These are phyloP conservation scores for Heliconius ethilla DNA, from an alignment of 2,888 invertebrate species.

Conservation along the genomic window DNA sequence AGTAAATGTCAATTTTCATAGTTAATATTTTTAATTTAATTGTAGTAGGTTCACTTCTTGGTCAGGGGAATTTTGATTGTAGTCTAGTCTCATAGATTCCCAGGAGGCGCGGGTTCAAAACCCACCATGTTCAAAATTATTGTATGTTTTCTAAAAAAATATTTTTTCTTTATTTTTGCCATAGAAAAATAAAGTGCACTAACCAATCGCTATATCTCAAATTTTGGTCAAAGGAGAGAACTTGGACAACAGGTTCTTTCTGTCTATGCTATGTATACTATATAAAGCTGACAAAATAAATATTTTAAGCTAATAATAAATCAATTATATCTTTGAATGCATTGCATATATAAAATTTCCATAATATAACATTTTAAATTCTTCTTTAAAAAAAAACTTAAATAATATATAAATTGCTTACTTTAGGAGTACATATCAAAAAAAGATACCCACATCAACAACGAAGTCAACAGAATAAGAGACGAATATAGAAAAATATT, in stretches of 20 bases:
- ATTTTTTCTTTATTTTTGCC: no score
- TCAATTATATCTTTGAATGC: not conserved
- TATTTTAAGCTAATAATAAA: not conserved
- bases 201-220: not conserved
- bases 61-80: no score
- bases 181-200: not conserved
- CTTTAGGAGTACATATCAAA: slow-evolving; percentile 82
- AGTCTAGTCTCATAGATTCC: no score
- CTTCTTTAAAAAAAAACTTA: not conserved
- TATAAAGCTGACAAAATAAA: no score
- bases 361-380: not conserved
- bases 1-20: slow-evolving; percentile 55
- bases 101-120: no score
- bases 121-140: no score
- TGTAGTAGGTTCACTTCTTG: no score
- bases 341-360: not conserved
- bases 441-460: slow-evolving; percentile 84
- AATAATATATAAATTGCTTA: slow-evolving; percentile 15
- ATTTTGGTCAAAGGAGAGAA: not conserved
- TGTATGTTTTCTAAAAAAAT: no score
- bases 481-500: slow-evolving; percentile 83
- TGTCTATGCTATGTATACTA: no score
- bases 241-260: not conserved
- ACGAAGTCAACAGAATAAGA: slow-evolving; percentile 84
- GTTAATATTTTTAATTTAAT: not conserved